A percentile compares a stretch with the other conserved stretches of the same genome.
These are phyloP conservation scores for Toxotes jaculatrix DNA, from an alignment of 2,113 vertebrate genomes.

Conservation along the genomic window DNA sequence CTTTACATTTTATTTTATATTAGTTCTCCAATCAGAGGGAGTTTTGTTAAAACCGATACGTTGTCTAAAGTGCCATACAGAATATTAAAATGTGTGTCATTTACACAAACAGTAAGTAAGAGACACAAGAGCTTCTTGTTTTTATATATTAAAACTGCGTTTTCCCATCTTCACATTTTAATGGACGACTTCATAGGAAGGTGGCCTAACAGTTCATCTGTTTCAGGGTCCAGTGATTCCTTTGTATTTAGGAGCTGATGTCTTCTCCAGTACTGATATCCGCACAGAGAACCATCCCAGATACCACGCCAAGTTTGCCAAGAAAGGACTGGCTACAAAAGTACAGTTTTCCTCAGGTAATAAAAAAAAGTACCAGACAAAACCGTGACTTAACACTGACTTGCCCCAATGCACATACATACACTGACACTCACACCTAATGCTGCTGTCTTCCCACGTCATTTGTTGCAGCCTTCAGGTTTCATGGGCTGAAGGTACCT, in stretches of 20 bases:
- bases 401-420: not conserved
- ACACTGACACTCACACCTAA: not conserved
- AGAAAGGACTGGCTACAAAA: conserved; percentile 86
- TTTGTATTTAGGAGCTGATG: conserved; percentile 86
- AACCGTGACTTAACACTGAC: no score
- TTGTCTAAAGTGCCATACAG: no score
- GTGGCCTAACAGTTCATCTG: not conserved
- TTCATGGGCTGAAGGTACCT: conserved; percentile 83
- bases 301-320: conserved; percentile 87
- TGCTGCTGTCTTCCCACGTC: not conserved
- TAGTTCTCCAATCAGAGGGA: not conserved
- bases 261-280: conserved; percentile 84
- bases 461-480: conserved; percentile 79
- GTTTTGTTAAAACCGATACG: not conserved
- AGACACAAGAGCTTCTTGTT: not conserved
- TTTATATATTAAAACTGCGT: not conserved
- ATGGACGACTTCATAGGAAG: not conserved
- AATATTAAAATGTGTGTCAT: not conserved
- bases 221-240: conserved; percentile 80
- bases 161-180: not conserved
- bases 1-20: no score
- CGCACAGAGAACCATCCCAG: conserved; percentile 87
- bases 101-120: not conserved
- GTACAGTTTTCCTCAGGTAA: conserved; percentile 84
- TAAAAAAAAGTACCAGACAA: not conserved